A percentile compares a stretch with the other conserved stretches of the same genome.
phyloP scores from a whole-genome alignment of 2,888 invertebrate genomes.

The Plagodis dolabraria region DNA sequence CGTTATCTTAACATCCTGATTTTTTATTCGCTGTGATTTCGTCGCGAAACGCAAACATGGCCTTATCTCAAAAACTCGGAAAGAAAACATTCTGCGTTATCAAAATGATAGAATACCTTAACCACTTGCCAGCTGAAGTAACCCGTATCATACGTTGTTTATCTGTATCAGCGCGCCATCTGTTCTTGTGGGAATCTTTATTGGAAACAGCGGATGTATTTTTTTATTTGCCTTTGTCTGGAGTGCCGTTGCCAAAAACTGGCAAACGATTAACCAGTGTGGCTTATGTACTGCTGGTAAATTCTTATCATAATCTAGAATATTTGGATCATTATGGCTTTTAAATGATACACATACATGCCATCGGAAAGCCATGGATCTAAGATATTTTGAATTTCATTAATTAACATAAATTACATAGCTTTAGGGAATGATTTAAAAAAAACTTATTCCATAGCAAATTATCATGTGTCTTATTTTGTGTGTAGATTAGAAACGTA shows the following conservation, averaged over 20 bases:
- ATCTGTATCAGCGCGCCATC: conserved; percentile 1
- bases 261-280: not conserved
- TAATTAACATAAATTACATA: no score
- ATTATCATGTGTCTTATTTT: no score
- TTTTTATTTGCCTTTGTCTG: conserved; percentile 5
- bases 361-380: no score
- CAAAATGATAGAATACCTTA: conserved; percentile 61
- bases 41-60: conserved; percentile 66
- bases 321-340: no score
- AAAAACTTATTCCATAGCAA: no score
- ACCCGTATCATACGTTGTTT: conserved; percentile 27
- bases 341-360: no score
- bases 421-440: no score
- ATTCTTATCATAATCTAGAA: no score
- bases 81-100: conserved; percentile 64
- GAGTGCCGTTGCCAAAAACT: conserved; percentile 11
- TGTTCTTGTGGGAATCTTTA: conserved; percentile 33
- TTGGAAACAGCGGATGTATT: conserved; percentile 2
- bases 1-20: conserved; percentile 74
- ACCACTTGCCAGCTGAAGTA: conserved; percentile 28
- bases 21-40: conserved; percentile 67
- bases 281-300: no score
- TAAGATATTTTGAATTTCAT: no score
- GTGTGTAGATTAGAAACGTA: no score
- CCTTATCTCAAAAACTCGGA: conserved; percentile 64